Conservation (phyloP, 2,888 invertebrate species). For the Apotomis capreana region DNA sequence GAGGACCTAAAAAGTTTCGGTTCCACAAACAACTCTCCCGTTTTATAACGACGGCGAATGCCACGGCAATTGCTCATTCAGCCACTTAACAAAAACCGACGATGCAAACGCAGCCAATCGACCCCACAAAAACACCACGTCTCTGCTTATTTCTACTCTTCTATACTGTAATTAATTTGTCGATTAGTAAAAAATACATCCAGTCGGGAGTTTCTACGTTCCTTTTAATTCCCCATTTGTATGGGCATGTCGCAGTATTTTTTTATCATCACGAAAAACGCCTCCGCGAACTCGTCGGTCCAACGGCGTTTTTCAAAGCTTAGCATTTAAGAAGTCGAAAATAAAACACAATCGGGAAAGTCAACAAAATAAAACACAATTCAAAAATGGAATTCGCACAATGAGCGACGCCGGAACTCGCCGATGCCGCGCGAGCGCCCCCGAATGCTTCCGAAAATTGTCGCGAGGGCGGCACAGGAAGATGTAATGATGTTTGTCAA, state of each 20-base stretch:
- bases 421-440: conserved; percentile 64
- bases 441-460: conserved; percentile 70
- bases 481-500: conserved; percentile 83
- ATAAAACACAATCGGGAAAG: conserved; percentile 40
- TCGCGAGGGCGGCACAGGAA: conserved; percentile 72
- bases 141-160: conserved; percentile 32
- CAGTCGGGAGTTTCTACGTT: conserved; percentile 22
- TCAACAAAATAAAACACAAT: conserved; percentile 46
- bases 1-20: conserved; percentile 11
- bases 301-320: conserved; percentile 11
- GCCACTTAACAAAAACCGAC: conserved; percentile 39
- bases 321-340: conserved; percentile 23
- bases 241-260: background rate
- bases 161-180: conserved; percentile 41
- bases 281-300: background rate
- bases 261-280: conserved; percentile 18
- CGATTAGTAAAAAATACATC: conserved; percentile 34
- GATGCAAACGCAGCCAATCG: conserved; percentile 38
- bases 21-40: conserved; percentile 11
- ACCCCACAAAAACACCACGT: conserved; percentile 29
- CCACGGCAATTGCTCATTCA: conserved; percentile 38
- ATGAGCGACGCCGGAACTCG: conserved; percentile 58
- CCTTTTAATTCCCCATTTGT: conserved; percentile 16
- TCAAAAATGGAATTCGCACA: conserved; percentile 58
- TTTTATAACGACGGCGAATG: conserved; percentile 25